Evolutionary conservation across 2,113 vertebrate genomes (phyloP).

Genomic region (Ploceus nigricollis): DNA sequence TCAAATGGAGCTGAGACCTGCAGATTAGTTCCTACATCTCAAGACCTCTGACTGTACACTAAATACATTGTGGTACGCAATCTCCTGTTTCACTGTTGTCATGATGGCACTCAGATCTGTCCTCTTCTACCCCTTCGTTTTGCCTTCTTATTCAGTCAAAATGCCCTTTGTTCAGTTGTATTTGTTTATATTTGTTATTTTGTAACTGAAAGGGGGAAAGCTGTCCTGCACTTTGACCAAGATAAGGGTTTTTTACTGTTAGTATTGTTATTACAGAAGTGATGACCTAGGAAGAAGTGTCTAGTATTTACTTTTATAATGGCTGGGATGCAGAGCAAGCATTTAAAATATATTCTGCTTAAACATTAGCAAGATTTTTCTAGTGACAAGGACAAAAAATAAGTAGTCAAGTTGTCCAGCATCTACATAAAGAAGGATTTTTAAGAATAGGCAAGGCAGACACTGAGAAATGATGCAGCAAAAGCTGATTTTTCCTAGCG

Average conservation of each 20-base stretch:
- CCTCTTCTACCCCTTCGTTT: not conserved
- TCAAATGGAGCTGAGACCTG: not conserved
- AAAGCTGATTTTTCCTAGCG: not conserved
- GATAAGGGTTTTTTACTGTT: fast-evolving
- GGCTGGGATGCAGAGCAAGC: not conserved
- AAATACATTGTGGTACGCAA: not conserved
- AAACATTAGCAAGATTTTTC: not conserved
- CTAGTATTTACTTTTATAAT: not conserved
- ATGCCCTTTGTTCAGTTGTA: not conserved
- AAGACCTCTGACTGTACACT: not conserved
- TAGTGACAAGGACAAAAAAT: not conserved
- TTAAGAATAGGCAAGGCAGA: not conserved
- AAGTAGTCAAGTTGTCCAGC: not conserved
- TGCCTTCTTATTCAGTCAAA: not conserved
- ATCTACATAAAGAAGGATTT: not conserved
- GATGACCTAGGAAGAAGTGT: not conserved
- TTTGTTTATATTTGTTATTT: not conserved
- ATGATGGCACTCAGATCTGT: not conserved
- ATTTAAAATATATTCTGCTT: not conserved
- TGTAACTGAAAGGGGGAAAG: not conserved
- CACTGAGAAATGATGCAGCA: not conserved
- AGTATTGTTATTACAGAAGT: not conserved
- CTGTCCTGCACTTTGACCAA: not conserved
- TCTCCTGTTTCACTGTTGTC: not conserved
- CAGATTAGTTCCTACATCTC: not conserved